These are phyloP conservation scores for Orchestia grillus DNA, from an alignment of 1,140 invertebrate species.

Conservation along the genomic window DNA sequence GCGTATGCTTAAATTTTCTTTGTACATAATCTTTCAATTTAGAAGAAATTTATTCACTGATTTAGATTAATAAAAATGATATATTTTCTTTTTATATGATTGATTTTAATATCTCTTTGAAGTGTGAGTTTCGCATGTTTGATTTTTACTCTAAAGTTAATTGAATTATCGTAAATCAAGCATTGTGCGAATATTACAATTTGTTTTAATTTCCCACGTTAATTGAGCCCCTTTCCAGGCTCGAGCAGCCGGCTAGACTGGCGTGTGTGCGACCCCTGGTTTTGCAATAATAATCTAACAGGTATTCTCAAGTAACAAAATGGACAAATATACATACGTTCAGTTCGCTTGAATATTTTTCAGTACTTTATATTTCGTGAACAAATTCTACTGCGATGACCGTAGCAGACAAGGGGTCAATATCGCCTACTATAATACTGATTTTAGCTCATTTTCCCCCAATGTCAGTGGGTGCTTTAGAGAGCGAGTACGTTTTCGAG, in stretches of 20 bases:
- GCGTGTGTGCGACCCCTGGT: neutral
- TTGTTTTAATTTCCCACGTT: neutral
- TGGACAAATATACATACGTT: neutral
- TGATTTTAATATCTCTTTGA: neutral
- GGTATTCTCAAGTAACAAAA: neutral
- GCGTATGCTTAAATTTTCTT: neutral
- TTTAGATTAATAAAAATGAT: neutral
- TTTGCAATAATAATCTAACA: neutral
- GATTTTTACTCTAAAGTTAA: neutral
- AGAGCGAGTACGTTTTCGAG: no score
- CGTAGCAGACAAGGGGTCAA: neutral
- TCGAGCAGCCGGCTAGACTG: neutral
- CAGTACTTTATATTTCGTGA: neutral
- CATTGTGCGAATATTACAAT: neutral
- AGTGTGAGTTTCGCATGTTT: neutral
- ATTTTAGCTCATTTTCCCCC: neutral
- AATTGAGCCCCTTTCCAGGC: neutral
- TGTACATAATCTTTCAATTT: neutral
- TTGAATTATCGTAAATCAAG: neutral
- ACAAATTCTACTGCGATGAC: neutral
- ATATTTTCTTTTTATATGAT: neutral
- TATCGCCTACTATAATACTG: neutral
- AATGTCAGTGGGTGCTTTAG: neutral
- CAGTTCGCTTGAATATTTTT: neutral
- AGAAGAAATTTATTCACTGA: neutral